A percentile compares a stretch with the other conserved stretches of the same genome.
Evolutionary conservation across 2,113 vertebrate genomes (phyloP).

Genomic region (Plectropomus leopardus): DNA sequence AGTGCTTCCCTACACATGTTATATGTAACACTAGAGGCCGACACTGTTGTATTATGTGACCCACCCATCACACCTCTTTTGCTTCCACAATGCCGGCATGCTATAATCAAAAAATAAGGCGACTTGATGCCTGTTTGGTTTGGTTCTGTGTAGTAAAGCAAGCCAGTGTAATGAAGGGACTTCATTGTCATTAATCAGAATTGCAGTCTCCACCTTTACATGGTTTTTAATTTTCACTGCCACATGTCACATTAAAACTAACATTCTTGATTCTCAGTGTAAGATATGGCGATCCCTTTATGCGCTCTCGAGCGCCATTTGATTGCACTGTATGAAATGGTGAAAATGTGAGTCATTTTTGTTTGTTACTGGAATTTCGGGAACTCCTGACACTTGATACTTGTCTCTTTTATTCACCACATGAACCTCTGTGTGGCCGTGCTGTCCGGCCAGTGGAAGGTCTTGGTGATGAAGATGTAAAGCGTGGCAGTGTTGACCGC

Average conservation of each 20-base stretch:
- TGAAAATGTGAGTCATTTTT: neutral
- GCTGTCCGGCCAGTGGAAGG: constrained; percentile 92
- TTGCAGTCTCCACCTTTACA: too few relatives aligned
- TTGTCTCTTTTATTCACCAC: constrained; percentile 86
- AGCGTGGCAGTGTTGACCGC: constrained; percentile 89
- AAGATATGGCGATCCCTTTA: neutral
- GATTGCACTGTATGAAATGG: neutral
- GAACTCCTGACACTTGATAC: neutral
- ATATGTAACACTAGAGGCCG: too few relatives aligned
- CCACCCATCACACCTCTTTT: too few relatives aligned
- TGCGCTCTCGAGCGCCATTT: neutral
- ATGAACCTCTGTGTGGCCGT: constrained; percentile 93
- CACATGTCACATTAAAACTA: neutral
- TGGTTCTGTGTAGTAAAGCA: too few relatives aligned
- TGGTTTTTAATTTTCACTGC: neutral
- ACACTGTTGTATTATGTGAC: too few relatives aligned
- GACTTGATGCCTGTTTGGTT: too few relatives aligned
- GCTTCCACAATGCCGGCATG: too few relatives aligned
- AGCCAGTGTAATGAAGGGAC: too few relatives aligned
- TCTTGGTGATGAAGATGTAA: constrained; percentile 91
- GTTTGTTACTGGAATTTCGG: neutral
- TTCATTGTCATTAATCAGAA: too few relatives aligned
- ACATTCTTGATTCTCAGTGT: neutral
- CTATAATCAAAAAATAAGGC: too few relatives aligned
- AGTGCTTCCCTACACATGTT: too few relatives aligned